Percentiles rank a stretch among this genome's conserved stretches.
phyloP scores from a whole-genome alignment of 2,888 invertebrate genomes.

The Gnatocerus cornutus region DNA sequence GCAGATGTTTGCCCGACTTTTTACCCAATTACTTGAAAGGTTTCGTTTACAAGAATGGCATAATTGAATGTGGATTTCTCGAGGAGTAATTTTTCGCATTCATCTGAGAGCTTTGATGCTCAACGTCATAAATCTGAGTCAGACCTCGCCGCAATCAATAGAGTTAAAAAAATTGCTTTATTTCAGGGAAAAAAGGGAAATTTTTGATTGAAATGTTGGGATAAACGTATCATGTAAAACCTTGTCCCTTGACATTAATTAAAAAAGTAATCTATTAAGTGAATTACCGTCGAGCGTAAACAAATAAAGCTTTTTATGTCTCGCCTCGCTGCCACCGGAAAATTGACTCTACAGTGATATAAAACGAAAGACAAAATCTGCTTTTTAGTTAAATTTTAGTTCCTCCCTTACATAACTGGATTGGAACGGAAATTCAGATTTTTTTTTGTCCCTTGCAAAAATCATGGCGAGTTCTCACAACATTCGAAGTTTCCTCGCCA shows the following conservation, averaged over 20 bases:
- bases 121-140: conserved; percentile 4
- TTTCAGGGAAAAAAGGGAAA: background rate
- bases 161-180: background rate
- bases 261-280: conserved; percentile 25
- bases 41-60: conserved; percentile 9
- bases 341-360: conserved; percentile 15
- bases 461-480: background rate
- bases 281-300: conserved; percentile 19
- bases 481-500: background rate
- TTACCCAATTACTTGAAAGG: conserved; percentile 22
- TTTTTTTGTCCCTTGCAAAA: no score
- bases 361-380: background rate
- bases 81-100: conserved; percentile 2
- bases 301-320: conserved; percentile 15
- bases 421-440: background rate
- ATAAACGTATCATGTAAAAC: background rate
- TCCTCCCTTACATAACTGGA: background rate
- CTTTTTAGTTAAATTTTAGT: conserved; percentile 1
- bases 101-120: background rate
- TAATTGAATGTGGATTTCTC: conserved; percentile 5
- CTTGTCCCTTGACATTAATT: conserved; percentile 11
- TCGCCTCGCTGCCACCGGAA: conserved; percentile 5
- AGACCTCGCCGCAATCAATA: background rate
- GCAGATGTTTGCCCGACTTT: conserved; percentile 17
- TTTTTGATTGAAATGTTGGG: background rate